Evolutionary conservation across 53 echinoderm and acorn worm species (phyloP), one percentile per base, ranked within the genome.

Genomic region (Henricia sp.): DNA sequence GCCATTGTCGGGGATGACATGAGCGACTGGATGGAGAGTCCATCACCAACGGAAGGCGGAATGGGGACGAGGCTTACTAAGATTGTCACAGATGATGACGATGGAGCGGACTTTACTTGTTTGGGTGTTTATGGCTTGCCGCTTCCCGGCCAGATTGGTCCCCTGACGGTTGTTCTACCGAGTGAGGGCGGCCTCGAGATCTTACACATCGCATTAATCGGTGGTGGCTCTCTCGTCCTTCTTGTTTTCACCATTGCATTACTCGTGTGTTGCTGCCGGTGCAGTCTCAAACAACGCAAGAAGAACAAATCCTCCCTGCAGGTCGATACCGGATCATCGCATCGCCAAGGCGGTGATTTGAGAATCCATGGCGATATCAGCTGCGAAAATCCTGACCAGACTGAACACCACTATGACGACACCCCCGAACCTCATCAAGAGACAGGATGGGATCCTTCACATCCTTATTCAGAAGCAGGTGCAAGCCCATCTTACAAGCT

Each of bases 91-190:
- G 1, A 28, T 14, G 25, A n/a, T 12, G 78, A 78, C 17, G 32
- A 64, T 41, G 78, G 78, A 3, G 35, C 30, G 6, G 23, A n/a
- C 3, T 78, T 63, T 29, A 44, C 20, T 0, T 78, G 78, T 63
- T 64, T 34, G 43, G 27, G 46, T 33, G 9, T 64, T 46, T 8
- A 6, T 19, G 17, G 24, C 21, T 4, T 53, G 20, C 20, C 72
- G 34, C 24, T 75, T 13, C 50, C 78, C 2, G 62, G 78, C 60
- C 42, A 14, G 42, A 78, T 78, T 19, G 78, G 78, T 36, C 78
- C 78, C 11, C 11, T 78, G 78, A 57, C 10, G 29, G 64, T 76
- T 13, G 6, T 58, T 0, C 11, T 8, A 40, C 28, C 21, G 14
- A 44, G 28, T 43, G 30, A 10, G 10, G 48, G 6, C 17, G 33